Base-by-base conservation (phyloP, 2,888 invertebrate species). In the Stenchaetothrips biformis region DNA sequence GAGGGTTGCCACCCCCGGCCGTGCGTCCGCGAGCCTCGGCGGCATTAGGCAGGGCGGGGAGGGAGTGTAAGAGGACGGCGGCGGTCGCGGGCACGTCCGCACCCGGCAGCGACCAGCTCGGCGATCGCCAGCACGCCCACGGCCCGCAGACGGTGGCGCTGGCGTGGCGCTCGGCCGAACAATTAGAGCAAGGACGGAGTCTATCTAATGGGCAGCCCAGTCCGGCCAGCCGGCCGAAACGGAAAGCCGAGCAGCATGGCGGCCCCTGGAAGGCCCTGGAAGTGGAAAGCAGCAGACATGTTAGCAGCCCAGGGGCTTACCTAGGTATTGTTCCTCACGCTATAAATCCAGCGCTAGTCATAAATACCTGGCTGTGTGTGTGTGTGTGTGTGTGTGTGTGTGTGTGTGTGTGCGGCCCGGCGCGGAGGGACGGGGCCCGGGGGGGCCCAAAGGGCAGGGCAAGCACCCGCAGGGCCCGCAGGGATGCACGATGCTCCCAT, bases 311-410 rank as follows among this genome's bases (percentile, higher is more conserved):
- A 25, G 59, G 37, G 59, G 59, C 59, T 59, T 59, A 59, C 37
- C 37, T 74, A 74, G 67, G 67, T 74, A 74, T 74, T 74, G 67
- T 74, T 74, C 67, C 67, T 74, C 67, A 74, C 67, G 67, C 21
- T 74, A 74, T 74, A 74, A 74, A 74, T 74, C 67, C 67, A 74
- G 67, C 67, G 67, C 67, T 74, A 74, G 67, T 74, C 67, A 74
- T 74, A 74, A 74, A 74, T 74, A 74, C 67, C 67, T 74, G 67
- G 25, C 67, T 74, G 11, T 74, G 53, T 18, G 16, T 53, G 53
- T 53, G 18, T 7, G 53, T 53, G 18, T 11, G 53, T 53, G 53
- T 53, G 1, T 37, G 37, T 37, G 37, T n/a, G 67, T 67, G 67
- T 21, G 67, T 74, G 67, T 74, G 21, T 74, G 67, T 74, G 67